phyloP scores from a whole-genome alignment of 2,797 vertebrate species.

The Takifugu ocellatus region DNA sequence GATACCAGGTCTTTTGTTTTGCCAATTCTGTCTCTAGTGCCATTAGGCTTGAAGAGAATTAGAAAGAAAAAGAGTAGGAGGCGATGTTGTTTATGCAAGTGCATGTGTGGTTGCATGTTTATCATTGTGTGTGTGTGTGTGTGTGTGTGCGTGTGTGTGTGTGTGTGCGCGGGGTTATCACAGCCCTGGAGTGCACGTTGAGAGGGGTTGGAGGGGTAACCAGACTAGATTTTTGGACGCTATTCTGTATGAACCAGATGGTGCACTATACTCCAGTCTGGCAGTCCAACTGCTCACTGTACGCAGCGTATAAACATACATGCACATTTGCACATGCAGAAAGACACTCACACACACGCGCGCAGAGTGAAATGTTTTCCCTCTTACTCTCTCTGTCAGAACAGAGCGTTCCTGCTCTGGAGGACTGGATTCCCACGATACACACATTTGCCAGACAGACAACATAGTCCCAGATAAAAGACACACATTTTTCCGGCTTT shows the following conservation, averaged over 20 bases:
- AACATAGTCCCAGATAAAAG: slow-evolving; percentile 63
- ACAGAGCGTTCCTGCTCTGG: slow-evolving; percentile 66
- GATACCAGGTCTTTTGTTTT: slow-evolving; percentile 67
- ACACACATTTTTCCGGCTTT: slow-evolving; percentile 36
- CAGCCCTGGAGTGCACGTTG: slow-evolving; percentile 72
- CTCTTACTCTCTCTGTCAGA: slow-evolving; percentile 63
- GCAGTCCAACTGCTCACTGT: slow-evolving; percentile 92
- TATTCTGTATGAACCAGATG: slow-evolving; percentile 91
- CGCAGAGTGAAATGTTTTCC: slow-evolving; percentile 36
- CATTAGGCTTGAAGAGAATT: slow-evolving; percentile 63
- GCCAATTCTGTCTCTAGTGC: slow-evolving; percentile 63
- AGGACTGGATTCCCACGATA: slow-evolving; percentile 67
- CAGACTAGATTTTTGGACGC: slow-evolving; percentile 96
- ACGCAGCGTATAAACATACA: slow-evolving; percentile 60
- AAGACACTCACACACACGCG: slow-evolving; percentile 14
- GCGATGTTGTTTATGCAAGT: slow-evolving; percentile 51
- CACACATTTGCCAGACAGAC: slow-evolving; percentile 63
- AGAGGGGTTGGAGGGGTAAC: slow-evolving; percentile 78
- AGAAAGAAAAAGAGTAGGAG: slow-evolving; percentile 61
- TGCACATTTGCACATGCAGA: slow-evolving; percentile 52
- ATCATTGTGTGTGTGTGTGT: slow-evolving; percentile 12
- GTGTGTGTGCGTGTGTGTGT: slow-evolving; percentile 26
- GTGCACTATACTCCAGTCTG: slow-evolving; percentile 95
- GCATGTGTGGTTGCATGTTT: slow-evolving; percentile 42
- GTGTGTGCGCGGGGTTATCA: slow-evolving; percentile 57